Conservation (phyloP, 2,797 vertebrate genomes). For the Ciconia nigra region DNA sequence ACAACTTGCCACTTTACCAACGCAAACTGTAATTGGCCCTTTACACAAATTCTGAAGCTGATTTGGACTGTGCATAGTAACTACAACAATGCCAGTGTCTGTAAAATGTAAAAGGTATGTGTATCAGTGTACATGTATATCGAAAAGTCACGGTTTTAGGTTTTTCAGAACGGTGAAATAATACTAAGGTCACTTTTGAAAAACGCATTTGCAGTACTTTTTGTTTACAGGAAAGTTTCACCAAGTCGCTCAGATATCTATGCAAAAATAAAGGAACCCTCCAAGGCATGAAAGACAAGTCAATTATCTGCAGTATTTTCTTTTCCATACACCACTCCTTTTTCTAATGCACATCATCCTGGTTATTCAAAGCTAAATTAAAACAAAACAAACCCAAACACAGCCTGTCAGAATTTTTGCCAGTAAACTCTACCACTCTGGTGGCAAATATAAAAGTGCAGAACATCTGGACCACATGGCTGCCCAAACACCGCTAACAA, state of each 20-base stretch:
- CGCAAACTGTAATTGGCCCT: constrained; percentile 59
- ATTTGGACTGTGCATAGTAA: constrained; percentile 74
- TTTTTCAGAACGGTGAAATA: constrained; percentile 75
- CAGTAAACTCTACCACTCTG: constrained; percentile 77
- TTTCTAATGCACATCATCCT: constrained; percentile 79
- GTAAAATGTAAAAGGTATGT: constrained; percentile 65
- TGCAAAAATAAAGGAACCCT: constrained; percentile 78
- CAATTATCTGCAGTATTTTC: constrained; percentile 72
- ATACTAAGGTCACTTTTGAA: constrained; percentile 85
- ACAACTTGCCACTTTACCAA: constrained; percentile 43
- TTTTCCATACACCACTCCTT: constrained; percentile 71
- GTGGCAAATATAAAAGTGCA: constrained; percentile 84
- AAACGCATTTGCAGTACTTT: constrained; percentile 74
- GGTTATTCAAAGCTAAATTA: constrained; percentile 74
- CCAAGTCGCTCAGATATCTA: constrained; percentile 61
- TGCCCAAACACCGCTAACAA: constrained; percentile 81
- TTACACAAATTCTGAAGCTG: constrained; percentile 36
- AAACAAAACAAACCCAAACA: constrained; percentile 67
- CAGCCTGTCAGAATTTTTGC: constrained; percentile 74
- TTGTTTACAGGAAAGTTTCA: constrained; percentile 74
- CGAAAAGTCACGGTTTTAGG: constrained; percentile 62
- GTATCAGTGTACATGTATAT: constrained; percentile 58
- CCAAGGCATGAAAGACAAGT: constrained; percentile 74
- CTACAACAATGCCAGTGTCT: constrained; percentile 70
- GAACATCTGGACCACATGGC: constrained; percentile 78